Evolutionary conservation across 2,797 vertebrate species (phyloP).

Genomic region (Acanthopagrus latus): DNA sequence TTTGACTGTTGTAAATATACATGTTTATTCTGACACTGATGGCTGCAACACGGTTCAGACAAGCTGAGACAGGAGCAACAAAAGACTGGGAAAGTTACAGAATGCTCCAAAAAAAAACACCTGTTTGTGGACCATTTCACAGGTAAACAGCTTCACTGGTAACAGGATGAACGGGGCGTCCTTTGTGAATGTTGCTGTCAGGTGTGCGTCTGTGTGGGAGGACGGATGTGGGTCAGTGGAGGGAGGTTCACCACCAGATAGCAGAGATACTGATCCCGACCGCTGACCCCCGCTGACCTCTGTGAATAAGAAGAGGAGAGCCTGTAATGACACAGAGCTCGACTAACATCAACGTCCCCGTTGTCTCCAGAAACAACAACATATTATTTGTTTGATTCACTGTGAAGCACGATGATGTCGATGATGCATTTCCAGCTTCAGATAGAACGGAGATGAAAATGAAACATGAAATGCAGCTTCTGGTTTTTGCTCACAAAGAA

Average conservation of each 20-base stretch:
- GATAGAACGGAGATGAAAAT: background rate
- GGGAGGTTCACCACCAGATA: conserved; percentile 26
- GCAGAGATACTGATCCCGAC: conserved; percentile 37
- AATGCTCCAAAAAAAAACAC: too few relatives aligned
- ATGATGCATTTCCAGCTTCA: background rate
- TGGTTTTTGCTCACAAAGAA: background rate
- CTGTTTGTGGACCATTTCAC: too few relatives aligned
- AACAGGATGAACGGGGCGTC: too few relatives aligned
- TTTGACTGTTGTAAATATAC: too few relatives aligned
- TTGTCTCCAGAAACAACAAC: conserved; percentile 16
- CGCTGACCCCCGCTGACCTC: conserved; percentile 70
- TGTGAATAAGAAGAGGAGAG: conserved; percentile 59
- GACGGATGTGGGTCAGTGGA: background rate
- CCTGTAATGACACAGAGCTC: conserved; percentile 54
- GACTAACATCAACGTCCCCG: background rate
- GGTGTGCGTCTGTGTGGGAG: conserved; percentile 3
- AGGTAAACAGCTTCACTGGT: too few relatives aligned
- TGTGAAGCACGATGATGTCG: background rate
- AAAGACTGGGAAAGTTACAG: too few relatives aligned
- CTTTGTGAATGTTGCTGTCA: too few relatives aligned
- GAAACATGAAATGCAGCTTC: background rate
- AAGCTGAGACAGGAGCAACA: too few relatives aligned
- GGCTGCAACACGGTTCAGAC: too few relatives aligned
- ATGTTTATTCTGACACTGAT: too few relatives aligned
- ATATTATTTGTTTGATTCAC: background rate